phyloP scores from a whole-genome alignment of 2,888 invertebrate genomes.

The Hyles lineata region DNA sequence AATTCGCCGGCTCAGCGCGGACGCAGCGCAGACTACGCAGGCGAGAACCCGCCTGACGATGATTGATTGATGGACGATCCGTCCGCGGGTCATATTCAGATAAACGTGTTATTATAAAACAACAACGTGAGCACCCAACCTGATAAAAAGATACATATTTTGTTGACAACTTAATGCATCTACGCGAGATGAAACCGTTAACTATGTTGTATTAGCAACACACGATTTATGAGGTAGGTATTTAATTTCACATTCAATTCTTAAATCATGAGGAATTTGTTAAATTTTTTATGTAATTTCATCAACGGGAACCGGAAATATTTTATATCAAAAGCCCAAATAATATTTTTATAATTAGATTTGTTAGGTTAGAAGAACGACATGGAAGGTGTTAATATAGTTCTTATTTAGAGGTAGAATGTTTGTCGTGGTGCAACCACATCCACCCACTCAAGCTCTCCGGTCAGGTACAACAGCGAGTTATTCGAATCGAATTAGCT shows the following conservation, averaged over 20 bases:
- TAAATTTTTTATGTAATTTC: too few species aligned
- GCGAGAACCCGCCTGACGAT: constrained; percentile 11
- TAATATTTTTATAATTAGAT: too few species aligned
- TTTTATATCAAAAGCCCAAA: too few species aligned
- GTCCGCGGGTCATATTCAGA: constrained; percentile 53
- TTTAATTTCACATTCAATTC: too few species aligned
- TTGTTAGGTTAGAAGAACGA: neutral
- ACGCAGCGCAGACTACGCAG: constrained; percentile 21
- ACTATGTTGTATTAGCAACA: too few species aligned
- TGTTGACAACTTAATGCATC: constrained; percentile 14
- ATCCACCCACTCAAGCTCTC: constrained; percentile 55
- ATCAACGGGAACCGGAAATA: too few species aligned
- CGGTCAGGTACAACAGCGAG: constrained; percentile 62
- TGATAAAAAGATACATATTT: constrained; percentile 13
- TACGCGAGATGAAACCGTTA: neutral
- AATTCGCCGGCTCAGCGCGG: neutral
- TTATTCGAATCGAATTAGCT: constrained; percentile 76
- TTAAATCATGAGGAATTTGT: too few species aligned
- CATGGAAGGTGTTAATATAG: neutral
- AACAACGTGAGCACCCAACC: constrained; percentile 32
- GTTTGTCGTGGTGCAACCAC: constrained; percentile 35
- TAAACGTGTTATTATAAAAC: constrained; percentile 56
- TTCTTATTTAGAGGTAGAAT: neutral
- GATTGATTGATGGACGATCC: constrained; percentile 50
- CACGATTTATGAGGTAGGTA: too few species aligned